Conservation (phyloP, 1,140 invertebrate species). For the Andricus grossulariae region DNA sequence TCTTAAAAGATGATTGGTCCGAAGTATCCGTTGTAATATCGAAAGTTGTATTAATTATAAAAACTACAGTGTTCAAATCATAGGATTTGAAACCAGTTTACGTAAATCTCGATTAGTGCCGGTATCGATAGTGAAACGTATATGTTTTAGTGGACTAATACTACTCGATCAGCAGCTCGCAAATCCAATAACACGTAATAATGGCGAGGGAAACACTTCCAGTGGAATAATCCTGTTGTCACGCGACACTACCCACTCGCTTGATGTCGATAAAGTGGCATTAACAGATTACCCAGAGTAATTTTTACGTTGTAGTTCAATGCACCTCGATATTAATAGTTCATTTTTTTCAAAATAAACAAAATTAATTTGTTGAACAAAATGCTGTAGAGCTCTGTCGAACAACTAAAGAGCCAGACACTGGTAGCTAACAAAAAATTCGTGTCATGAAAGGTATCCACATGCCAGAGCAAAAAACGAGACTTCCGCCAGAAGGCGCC, state of each 20-base stretch:
- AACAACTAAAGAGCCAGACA: too few relatives aligned
- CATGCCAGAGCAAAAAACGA: too few relatives aligned
- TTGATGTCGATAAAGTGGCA: conserved; percentile 1
- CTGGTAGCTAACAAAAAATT: too few relatives aligned
- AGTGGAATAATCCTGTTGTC: conserved; percentile 2
- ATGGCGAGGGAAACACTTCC: background rate
- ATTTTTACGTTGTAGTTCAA: conserved; percentile 4
- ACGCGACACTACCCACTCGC: conserved; percentile 13
- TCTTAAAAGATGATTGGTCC: too few relatives aligned
- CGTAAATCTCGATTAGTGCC: background rate
- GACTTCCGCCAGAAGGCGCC: too few relatives aligned
- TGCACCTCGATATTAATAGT: background rate
- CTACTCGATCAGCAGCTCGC: background rate
- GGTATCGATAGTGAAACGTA: background rate
- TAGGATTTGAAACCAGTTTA: background rate
- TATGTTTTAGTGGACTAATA: background rate
- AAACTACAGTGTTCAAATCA: background rate
- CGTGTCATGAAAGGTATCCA: too few relatives aligned
- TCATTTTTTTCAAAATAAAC: background rate
- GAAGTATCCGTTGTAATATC: too few relatives aligned
- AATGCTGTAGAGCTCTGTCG: too few relatives aligned
- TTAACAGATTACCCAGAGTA: background rate
- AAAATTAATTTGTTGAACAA: too few relatives aligned
- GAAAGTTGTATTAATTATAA: too few relatives aligned
- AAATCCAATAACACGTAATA: background rate